Conservation (phyloP, 2,113 vertebrate genomes). For the Ophthalmolycus amberensis region DNA sequence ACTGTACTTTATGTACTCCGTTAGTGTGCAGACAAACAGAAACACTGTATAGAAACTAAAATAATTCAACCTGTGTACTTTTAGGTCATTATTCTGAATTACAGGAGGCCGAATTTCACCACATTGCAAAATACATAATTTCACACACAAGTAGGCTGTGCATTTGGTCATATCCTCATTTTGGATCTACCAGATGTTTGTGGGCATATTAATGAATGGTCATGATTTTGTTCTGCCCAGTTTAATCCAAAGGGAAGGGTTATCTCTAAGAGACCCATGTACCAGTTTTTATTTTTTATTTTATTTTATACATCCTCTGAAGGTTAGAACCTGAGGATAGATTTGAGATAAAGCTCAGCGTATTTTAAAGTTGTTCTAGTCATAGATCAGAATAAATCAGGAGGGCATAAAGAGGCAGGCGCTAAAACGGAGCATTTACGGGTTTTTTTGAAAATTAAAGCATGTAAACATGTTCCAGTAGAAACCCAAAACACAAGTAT, state of each 20-base stretch:
- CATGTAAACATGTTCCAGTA: neutral
- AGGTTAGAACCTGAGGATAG: neutral
- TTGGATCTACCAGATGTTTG: neutral
- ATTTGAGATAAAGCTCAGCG: neutral
- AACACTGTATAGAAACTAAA: neutral
- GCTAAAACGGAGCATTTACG: neutral
- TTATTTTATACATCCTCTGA: neutral
- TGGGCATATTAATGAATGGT: neutral
- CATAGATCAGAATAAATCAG: neutral
- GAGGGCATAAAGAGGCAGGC: neutral
- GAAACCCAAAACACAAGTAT: neutral
- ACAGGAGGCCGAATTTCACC: conserved; percentile 5
- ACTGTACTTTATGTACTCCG: neutral
- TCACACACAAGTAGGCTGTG: neutral
- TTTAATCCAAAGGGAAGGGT: neutral
- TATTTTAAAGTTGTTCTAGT: neutral
- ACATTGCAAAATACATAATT: neutral
- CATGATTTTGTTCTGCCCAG: neutral
- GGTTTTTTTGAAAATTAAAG: neutral
- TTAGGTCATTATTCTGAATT: neutral
- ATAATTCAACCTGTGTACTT: neutral
- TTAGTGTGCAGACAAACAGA: neutral
- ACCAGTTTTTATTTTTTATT: neutral
- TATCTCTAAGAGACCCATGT: neutral
- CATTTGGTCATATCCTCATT: neutral